phyloP scores from a whole-genome alignment of 2,888 invertebrate genomes.

The Metallyticus violacea region DNA sequence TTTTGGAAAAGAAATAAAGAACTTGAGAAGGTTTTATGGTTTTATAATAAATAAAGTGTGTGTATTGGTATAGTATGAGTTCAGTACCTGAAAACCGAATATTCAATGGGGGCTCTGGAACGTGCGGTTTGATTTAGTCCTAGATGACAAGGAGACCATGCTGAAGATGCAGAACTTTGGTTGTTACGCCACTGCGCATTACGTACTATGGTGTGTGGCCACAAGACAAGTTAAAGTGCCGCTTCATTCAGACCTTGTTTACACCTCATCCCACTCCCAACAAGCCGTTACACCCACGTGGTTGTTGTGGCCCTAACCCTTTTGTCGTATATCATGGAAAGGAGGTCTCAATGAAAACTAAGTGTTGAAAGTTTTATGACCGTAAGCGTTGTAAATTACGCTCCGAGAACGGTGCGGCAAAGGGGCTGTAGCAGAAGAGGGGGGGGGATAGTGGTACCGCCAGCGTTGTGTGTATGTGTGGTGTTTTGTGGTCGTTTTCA shows the following conservation, averaged over 20 bases:
- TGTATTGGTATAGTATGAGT: too few species aligned
- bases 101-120: too few species aligned
- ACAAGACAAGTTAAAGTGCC: neutral
- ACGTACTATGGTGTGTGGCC: neutral
- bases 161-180: too few species aligned
- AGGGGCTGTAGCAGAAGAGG: neutral
- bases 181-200: neutral
- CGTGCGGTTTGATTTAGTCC: too few species aligned
- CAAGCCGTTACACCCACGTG: neutral
- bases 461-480: neutral
- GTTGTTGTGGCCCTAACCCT: neutral
- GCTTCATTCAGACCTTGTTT: neutral
- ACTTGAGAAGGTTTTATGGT: too few species aligned
- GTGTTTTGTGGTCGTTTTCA: neutral
- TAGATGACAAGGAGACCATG: too few species aligned
- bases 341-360: constrained; percentile 6
- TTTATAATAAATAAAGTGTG: too few species aligned
- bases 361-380: constrained; percentile 10
- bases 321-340: constrained; percentile 11
- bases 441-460: too few species aligned
- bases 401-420: neutral
- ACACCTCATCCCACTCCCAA: neutral
- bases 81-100: too few species aligned
- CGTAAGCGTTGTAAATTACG: constrained; percentile 6
- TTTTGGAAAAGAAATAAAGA: too few species aligned